A percentile compares a stretch with the other conserved stretches of the same genome.
Evolutionary conservation across 1,140 invertebrate species (phyloP).

Genomic region (Kradibia gibbosae): DNA sequence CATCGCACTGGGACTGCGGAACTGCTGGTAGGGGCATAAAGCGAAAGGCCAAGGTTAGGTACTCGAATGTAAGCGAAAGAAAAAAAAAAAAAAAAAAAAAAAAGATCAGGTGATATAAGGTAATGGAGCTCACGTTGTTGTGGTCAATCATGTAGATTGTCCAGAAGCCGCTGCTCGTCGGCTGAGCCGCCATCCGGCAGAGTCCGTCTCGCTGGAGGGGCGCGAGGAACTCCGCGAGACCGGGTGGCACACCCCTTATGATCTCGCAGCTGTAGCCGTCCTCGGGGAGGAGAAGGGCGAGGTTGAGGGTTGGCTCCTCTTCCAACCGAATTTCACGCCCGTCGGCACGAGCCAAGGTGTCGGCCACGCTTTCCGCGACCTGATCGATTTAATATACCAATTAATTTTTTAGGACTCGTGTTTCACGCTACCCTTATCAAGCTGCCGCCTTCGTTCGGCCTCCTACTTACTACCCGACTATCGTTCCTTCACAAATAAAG

Average conservation of each 20-base stretch:
- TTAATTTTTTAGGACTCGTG: background rate
- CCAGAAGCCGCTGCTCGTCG: conserved; percentile 92
- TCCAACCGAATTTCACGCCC: conserved; percentile 86
- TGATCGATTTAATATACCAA: conserved; percentile 53
- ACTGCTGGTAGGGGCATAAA: conserved; percentile 65
- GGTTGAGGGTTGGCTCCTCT: conserved; percentile 90
- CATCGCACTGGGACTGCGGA: conserved; percentile 77
- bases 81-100: too few species aligned
- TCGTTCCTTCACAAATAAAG: too few species aligned
- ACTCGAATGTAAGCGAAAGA: background rate
- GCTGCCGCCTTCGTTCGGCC: too few species aligned
- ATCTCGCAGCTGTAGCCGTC: conserved; percentile 99
- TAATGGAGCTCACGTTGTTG: conserved; percentile 71
- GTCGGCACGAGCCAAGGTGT: conserved; percentile 91
- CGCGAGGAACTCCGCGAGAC: conserved; percentile 91
- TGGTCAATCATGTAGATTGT: conserved; percentile 90
- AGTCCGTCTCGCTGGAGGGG: conserved; percentile 89
- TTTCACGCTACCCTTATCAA: too few species aligned
- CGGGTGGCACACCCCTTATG: conserved; percentile 92
- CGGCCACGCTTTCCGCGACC: conserved; percentile 94
- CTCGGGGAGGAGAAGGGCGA: conserved; percentile 94
- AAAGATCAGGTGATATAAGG: too few species aligned
- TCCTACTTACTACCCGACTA: too few species aligned
- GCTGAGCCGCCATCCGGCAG: conserved; percentile 91
- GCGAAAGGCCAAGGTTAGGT: too few species aligned